Conservation (phyloP, 2,113 vertebrate species). For the Pelodiscus sinensis region DNA sequence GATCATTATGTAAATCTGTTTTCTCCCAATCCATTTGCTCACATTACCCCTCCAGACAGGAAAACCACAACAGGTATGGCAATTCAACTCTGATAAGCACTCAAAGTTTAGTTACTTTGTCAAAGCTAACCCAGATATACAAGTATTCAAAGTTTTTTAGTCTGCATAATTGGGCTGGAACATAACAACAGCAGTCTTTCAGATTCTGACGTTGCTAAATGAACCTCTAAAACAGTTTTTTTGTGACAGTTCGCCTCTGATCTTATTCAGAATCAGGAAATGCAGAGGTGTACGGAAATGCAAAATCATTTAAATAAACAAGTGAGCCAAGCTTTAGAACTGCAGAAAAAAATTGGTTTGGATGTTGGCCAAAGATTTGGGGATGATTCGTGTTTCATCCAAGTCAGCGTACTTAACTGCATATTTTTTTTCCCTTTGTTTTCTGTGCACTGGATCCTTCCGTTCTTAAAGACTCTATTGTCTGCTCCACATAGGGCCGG, state of each 20-base stretch:
- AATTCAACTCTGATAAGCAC: background rate
- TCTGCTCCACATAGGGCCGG: background rate
- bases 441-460: background rate
- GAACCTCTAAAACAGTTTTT: background rate
- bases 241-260: background rate
- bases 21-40: background rate
- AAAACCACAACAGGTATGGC: background rate
- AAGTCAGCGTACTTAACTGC: background rate
- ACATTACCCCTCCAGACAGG: constrained; percentile 1
- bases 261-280: background rate
- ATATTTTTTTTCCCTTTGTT: background rate
- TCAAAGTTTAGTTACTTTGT: constrained; percentile 18
- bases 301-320: background rate
- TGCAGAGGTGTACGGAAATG: background rate
- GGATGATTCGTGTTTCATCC: background rate
- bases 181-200: background rate
- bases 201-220: background rate
- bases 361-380: background rate
- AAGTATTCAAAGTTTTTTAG: background rate
- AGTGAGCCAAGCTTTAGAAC: background rate
- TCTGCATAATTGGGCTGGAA: background rate
- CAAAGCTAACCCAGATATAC: background rate
- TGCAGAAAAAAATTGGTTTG: background rate
- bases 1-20: constrained; percentile 34
- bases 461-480: background rate